Evolutionary conservation across 2,888 invertebrate genomes (phyloP).

Genomic region (Erebia ligea): DNA sequence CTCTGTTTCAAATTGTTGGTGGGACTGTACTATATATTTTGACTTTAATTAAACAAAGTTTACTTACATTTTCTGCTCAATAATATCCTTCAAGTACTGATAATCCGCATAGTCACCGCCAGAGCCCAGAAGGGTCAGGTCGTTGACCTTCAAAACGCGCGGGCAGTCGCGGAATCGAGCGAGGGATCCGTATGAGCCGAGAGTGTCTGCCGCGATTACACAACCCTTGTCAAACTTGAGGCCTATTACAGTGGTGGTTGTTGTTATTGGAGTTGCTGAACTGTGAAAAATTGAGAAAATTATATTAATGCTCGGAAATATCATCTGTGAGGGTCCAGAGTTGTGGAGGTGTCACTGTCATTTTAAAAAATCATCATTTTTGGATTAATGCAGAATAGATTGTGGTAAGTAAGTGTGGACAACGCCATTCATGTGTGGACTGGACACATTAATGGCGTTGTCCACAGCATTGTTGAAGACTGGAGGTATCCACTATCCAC

Average conservation of each 20-base stretch:
- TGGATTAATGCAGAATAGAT: too few relatives aligned
- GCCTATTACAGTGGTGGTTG: conserved; percentile 96
- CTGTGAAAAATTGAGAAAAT: conserved; percentile 45
- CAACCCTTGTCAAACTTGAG: conserved; percentile 94
- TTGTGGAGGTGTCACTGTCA: too few relatives aligned
- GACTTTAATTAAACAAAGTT: too few relatives aligned
- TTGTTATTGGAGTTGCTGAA: conserved; percentile 89
- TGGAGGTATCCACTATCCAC: too few relatives aligned
- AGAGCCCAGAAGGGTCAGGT: conserved; percentile 93
- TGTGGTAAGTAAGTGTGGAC: neutral
- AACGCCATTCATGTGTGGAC: neutral
- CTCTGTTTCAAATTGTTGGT: too few relatives aligned
- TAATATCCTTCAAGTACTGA: conserved; percentile 93
- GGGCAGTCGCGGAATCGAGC: conserved; percentile 94
- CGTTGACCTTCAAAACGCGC: conserved; percentile 94
- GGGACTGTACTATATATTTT: too few relatives aligned
- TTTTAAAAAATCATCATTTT: too few relatives aligned
- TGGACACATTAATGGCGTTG: too few relatives aligned
- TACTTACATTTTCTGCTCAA: conserved; percentile 93
- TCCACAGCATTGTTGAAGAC: too few relatives aligned
- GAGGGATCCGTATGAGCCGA: conserved; percentile 96
- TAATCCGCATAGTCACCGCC: conserved; percentile 99
- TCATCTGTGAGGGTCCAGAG: too few relatives aligned
- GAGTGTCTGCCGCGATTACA: conserved; percentile 94
- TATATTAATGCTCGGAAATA: too few relatives aligned